Evolutionary conservation across 1,140 invertebrate species (phyloP), one percentile per base, ranked within the genome.

Genomic region (Drosophila nigromelanica): DNA sequence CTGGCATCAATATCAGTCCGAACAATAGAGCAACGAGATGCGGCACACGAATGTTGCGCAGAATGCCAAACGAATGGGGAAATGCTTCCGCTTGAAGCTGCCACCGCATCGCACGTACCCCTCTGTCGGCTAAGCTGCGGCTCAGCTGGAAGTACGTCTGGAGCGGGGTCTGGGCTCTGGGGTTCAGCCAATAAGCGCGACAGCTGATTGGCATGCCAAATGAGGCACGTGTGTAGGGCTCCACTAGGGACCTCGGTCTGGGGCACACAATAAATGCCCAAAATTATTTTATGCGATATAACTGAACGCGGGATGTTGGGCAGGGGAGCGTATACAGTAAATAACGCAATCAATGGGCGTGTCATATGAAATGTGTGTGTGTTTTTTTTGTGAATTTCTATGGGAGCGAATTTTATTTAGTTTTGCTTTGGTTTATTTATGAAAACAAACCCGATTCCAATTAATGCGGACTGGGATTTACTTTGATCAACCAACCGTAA

Each of bases 141-240:
- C 43, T 56, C 11, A 48, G 62, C 51, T 52, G 6, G 2, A 60
- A 40, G 11, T 43, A 14, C 12, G 18, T 14, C 37, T 58, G 55
- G 24, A 33, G 24, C 47, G 52, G 37, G 7, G 5, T 6, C 27
- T 27, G 27, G 10, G 33, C 24, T 48, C 30, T 37, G 37, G 39
- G 27, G 56, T 54, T 43, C 63, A 72, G 63, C 72, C 81, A 86
- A 86, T 86, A 86, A 87, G 80, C 64, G 71, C 75, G 75, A 51
- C 58, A 76, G 55, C 81, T 87, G 81, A 87, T 87, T 86, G 75
- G 81, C 81, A 86, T 86, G 76, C 82, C 66, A 86, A 86, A 86
- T 86, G 78, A 87, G 75, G 11, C 50, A 61, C 47, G 70, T 59
- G 71, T 55, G 62, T 30, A 47, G 59, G 47, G 54, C 3, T 52